These are phyloP conservation scores for Aphrophora alni DNA, from an alignment of 2,888 invertebrate genomes.

Conservation along the genomic window DNA sequence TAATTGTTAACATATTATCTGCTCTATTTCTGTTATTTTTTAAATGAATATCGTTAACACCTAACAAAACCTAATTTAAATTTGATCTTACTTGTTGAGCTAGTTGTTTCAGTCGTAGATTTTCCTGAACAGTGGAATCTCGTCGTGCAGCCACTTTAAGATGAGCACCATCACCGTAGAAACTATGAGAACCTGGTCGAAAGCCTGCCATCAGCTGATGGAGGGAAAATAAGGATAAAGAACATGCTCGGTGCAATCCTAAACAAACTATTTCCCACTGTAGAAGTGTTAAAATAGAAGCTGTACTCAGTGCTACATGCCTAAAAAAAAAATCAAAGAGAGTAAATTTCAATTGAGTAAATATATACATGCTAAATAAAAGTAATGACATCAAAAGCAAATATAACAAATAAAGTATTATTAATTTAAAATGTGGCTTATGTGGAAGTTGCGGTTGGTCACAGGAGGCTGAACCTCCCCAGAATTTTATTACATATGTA, in stretches of 20 bases:
- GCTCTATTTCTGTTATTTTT: too few relatives aligned
- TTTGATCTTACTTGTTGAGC: slow-evolving; percentile 78
- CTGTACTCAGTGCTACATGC: slow-evolving; percentile 83
- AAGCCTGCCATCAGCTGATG: slow-evolving; percentile 90
- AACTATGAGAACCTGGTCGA: slow-evolving; percentile 89
- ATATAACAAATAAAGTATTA: background rate
- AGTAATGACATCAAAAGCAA: background rate
- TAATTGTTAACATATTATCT: too few relatives aligned
- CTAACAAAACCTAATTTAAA: too few relatives aligned
- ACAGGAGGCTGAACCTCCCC: too few relatives aligned
- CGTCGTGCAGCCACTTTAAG: slow-evolving; percentile 93
- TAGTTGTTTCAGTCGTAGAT: slow-evolving; percentile 83
- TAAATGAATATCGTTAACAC: too few relatives aligned
- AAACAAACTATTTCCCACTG: slow-evolving; percentile 89
- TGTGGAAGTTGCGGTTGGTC: too few relatives aligned
- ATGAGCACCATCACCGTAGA: slow-evolving; percentile 90
- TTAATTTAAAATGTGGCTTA: too few relatives aligned
- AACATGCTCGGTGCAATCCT: slow-evolving; percentile 82
- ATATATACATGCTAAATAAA: background rate
- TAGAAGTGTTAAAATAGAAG: slow-evolving; percentile 76
- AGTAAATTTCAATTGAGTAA: background rate
- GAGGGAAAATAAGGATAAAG: slow-evolving; percentile 85
- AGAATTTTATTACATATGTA: too few relatives aligned
- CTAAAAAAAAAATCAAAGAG: slow-evolving; percentile 57
- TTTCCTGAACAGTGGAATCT: slow-evolving; percentile 84